Percentiles rank a stretch among this genome's conserved stretches.
Evolutionary conservation across 2,113 vertebrate species (phyloP).

Genomic region (Thryonomys swinderianus): DNA sequence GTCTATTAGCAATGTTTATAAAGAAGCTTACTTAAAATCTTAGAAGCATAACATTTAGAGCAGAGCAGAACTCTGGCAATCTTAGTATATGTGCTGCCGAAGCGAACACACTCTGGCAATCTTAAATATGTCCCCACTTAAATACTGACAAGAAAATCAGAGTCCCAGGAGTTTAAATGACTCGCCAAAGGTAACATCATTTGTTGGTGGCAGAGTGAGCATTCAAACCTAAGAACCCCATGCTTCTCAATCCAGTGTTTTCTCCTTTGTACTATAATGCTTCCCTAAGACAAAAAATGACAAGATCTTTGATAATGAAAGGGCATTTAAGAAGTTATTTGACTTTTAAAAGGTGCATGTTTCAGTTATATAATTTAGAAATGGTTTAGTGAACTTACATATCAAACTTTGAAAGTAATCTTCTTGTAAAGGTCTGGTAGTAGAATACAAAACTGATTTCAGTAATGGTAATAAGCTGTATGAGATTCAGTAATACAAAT

Average conservation of each 20-base stretch:
- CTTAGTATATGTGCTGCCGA: no score
- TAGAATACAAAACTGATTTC: neutral
- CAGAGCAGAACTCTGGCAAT: neutral
- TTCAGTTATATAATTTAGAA: neutral
- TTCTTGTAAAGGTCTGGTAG: neutral
- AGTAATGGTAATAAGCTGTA: constrained; percentile 19
- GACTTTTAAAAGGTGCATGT: constrained; percentile 17
- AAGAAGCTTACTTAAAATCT: neutral
- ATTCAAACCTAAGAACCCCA: neutral
- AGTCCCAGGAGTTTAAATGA: neutral
- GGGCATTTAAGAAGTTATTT: neutral
- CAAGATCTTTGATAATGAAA: constrained; percentile 57
- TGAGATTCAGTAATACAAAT: constrained; percentile 15
- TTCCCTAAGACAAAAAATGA: neutral
- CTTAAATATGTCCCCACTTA: neutral
- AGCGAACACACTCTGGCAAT: neutral
- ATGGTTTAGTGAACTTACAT: constrained; percentile 29
- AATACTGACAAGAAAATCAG: neutral
- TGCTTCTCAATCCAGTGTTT: neutral
- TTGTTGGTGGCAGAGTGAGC: neutral
- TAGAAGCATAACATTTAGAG: neutral
- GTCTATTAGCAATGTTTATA: neutral
- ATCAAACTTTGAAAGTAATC: neutral
- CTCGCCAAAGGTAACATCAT: neutral
- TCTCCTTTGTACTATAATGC: neutral